A percentile compares a stretch with the other conserved stretches of the same genome.
Conservation (phyloP, 2,888 invertebrate species). For the Thymelicus acteon region DNA sequence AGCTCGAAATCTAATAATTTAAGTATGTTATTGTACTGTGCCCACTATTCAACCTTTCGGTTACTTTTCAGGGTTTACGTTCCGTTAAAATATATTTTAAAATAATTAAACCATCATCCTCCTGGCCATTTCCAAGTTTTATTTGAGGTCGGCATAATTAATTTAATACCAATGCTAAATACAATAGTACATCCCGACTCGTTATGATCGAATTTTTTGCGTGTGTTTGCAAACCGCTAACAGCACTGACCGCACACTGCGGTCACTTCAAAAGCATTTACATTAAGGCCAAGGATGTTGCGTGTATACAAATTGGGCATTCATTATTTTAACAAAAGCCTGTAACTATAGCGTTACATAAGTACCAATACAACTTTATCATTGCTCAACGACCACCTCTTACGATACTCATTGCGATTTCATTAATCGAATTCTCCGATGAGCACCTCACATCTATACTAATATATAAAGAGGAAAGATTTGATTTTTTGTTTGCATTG, state of each 20-base stretch:
- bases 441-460: slow-evolving; percentile 31
- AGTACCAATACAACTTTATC: slow-evolving; percentile 53
- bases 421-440: slow-evolving; percentile 25
- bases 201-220: slow-evolving; percentile 42
- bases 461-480: no score
- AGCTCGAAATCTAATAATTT: no score
- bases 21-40: no score
- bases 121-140: no score
- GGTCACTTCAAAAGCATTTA: slow-evolving; percentile 69
- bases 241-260: slow-evolving; percentile 55
- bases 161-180: not conserved
- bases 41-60: no score
- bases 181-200: slow-evolving; percentile 5
- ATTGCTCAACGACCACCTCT: slow-evolving; percentile 22
- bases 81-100: not conserved
- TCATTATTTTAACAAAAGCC: slow-evolving; percentile 75
- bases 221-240: slow-evolving; percentile 71
- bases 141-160: not conserved
- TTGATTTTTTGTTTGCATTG: no score
- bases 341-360: slow-evolving; percentile 69
- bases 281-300: slow-evolving; percentile 75
- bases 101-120: no score
- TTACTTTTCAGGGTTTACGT: no score
- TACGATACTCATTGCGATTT: slow-evolving; percentile 21
- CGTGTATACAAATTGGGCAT: slow-evolving; percentile 68